Evolutionary conservation across 2,797 vertebrate species (phyloP).

Genomic region (Poeciliopsis presidionis): DNA sequence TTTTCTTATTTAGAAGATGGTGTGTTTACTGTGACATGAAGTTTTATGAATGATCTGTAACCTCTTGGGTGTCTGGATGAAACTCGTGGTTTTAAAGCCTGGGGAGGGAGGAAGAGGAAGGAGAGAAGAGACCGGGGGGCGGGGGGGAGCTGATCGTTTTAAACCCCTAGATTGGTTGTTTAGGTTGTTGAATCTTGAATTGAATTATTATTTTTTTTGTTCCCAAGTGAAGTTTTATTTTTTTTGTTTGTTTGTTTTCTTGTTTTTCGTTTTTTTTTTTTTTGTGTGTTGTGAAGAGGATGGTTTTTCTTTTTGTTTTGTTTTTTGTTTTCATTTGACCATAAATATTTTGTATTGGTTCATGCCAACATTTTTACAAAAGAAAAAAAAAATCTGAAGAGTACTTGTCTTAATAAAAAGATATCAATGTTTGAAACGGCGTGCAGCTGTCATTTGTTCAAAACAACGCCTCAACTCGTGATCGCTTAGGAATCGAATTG

Average conservation of each 20-base stretch:
- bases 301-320: slow-evolving; percentile 81
- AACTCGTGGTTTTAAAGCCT: slow-evolving; percentile 82
- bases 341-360: slow-evolving; percentile 99
- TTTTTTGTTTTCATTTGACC: slow-evolving; percentile 83
- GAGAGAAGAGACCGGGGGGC: not conserved
- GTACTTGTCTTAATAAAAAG: slow-evolving; percentile 99
- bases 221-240: slow-evolving; percentile 86
- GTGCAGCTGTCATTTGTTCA: slow-evolving; percentile 50
- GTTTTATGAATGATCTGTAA: slow-evolving; percentile 76
- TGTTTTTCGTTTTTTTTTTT: slow-evolving; percentile 26
- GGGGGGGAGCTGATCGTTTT: slow-evolving; percentile 80
- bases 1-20: slow-evolving; percentile 79
- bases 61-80: slow-evolving; percentile 72
- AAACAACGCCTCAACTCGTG: slow-evolving; percentile 5
- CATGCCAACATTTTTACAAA: slow-evolving; percentile 99
- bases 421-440: slow-evolving; percentile 93
- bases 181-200: slow-evolving; percentile 86
- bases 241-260: slow-evolving; percentile 54
- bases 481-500: not conserved
- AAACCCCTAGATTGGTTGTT: slow-evolving; percentile 76
- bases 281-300: slow-evolving; percentile 85
- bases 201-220: slow-evolving; percentile 76
- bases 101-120: slow-evolving; percentile 58
- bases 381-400: slow-evolving; percentile 89
- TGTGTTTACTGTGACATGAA: slow-evolving; percentile 85